Evolutionary conservation across 2,113 vertebrate species (phyloP), one percentile per base, ranked within the genome.

Genomic region (Balaenoptera acutorostrata): DNA sequence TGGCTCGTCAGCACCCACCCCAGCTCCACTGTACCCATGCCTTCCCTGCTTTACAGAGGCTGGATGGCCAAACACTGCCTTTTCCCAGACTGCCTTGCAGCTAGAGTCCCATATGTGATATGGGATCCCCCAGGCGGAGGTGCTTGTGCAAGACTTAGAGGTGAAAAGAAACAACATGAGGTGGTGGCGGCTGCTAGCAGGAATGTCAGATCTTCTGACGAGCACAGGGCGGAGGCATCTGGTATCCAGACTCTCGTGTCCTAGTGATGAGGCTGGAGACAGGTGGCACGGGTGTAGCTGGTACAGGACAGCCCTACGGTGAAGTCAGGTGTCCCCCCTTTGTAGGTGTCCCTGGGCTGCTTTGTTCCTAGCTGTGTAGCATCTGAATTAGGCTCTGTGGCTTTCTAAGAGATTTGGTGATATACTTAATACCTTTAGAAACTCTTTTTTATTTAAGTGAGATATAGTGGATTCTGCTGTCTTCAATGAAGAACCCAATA

Each of bases 1-100:
- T 20, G 41, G 81, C 66, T n/a, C 39, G 6, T 44, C 21, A 17
- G 25, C 14, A 52, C 52, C 33, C 59, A 17, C 5, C 36, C 27
- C 8, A 5, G 29, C 15, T 82, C 69, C 7, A 0, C 21, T 6
- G 33, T 31, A 59, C 5, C 0, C 8, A 1, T 2, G 41, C 0
- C 29, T 94, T 88, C 66, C 49, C 49, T 17, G 6, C 13, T 12
- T 36, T 29, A 12, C 4, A 63, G 49, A n/a, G 9, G 49, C 41
- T 39, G 1, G 12, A 80, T 85, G 52, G 78, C 36, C 55, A 18
- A 17, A 9, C 1, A 3, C 52, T 36, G 1, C 9, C 0, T 77
- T 93, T 84, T 39, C 46, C 46, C 59, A 88, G 44, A 90, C 29
- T 93, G 89, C 61, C 77, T 78, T 27, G 96, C 36, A 77, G 88